phyloP scores from a whole-genome alignment of 2,888 invertebrate genomes.

The Drosophila tripunctata region DNA sequence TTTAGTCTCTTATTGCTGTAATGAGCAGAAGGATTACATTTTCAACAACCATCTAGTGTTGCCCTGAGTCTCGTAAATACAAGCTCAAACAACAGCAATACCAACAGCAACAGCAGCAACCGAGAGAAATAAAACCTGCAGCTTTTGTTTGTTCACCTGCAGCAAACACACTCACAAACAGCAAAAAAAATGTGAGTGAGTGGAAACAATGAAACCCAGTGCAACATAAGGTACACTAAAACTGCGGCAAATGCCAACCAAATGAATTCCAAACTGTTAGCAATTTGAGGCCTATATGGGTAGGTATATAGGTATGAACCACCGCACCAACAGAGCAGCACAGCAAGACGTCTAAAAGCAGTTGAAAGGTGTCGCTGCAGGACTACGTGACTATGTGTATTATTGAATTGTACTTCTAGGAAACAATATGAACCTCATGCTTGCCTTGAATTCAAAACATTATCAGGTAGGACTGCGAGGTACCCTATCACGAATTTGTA shows the following conservation, averaged over 20 bases:
- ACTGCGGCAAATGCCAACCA: conserved; percentile 11
- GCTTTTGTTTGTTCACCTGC: conserved; percentile 45
- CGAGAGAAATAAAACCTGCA: conserved; percentile 28
- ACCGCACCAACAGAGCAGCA: conserved; percentile 4
- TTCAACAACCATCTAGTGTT: conserved; percentile 42
- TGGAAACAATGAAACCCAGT: conserved; percentile 32
- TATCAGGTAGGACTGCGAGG: no score
- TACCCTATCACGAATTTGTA: no score
- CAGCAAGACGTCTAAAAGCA: conserved; percentile 4
- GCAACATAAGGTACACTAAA: conserved; percentile 22
- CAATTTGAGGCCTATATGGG: conserved; percentile 11
- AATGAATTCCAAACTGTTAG: neutral
- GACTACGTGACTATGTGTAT: conserved; percentile 13
- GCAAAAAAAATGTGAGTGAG: no score
- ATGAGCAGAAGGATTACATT: conserved; percentile 58
- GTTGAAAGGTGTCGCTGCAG: conserved; percentile 31
- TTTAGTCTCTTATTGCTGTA: conserved; percentile 33
- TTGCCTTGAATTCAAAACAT: neutral
- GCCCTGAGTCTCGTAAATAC: conserved; percentile 23
- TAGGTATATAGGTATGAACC: no score
- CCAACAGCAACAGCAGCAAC: no score
- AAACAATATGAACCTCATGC: neutral
- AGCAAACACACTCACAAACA: conserved; percentile 21
- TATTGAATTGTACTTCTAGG: neutral
- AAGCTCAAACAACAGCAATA: conserved; percentile 20